Base-by-base conservation (phyloP, 1,140 invertebrate species). In the Temnothorax longispinosus region DNA sequence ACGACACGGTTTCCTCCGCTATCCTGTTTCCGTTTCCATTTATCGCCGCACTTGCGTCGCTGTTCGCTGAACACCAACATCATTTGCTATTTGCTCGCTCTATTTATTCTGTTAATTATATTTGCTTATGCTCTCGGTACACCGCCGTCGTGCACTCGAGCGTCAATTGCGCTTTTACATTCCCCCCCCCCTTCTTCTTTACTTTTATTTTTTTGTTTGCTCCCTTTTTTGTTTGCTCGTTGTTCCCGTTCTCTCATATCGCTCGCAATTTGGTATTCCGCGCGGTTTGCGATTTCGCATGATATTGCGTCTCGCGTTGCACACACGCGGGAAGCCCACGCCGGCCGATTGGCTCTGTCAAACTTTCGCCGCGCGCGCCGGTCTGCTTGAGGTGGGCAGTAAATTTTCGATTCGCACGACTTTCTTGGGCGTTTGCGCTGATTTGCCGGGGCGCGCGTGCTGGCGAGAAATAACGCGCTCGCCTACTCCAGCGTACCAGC, bases 81-180 rank as follows among this genome's bases (percentile, higher is more conserved):
- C 80, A 75, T 84, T 84, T 84, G 80, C 69, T 84, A 81, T 81
- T 81, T 81, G 78, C 69, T 27, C 54, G 54, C 41, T 72, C 80
- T 84, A 84, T 84, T 84, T 84, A 84, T 84, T 74, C 80, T 74
- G 80, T 84, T 84, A 84, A 84, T 84, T 84, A 84, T 84, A 84
- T 84, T 84, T 84, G 44, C 80, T 74, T 82, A 72, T 82, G 78
- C 67, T 32, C 52, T 58, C 38, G 32, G 69, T 74, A 78, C 32
- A 56, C 64, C 67, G 32, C 69, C 62, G 50, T 38, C 80, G 52
- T 58, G 54, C 67, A 38, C 27, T 52, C 54, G 38, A 60, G 80
- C 69, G 69, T 74, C 69, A 74, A 84, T 84, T 84, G 54, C 80
- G 44, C 69, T 84, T 84, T 84, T 60, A 54, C 38, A 60, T 84